A percentile compares a stretch with the other conserved stretches of the same genome.
These are phyloP conservation scores for Rhamnusium bicolor DNA, from an alignment of 2,888 invertebrate species.

Conservation along the genomic window DNA sequence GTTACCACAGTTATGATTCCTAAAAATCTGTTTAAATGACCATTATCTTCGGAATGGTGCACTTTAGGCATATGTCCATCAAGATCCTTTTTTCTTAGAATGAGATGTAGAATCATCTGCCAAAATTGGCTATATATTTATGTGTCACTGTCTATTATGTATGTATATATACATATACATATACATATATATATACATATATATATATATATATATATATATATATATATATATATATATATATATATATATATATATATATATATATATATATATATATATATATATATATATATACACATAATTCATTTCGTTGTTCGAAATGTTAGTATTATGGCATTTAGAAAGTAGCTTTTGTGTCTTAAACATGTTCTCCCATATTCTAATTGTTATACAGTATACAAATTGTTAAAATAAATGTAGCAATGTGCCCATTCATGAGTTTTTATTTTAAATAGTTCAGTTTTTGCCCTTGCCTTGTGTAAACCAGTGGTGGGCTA, in stretches of 20 bases:
- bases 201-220: constrained; percentile 52
- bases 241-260: constrained; percentile 52
- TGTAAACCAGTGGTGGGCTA: too few species aligned
- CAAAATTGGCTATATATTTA: not conserved
- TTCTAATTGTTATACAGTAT: constrained; percentile 70
- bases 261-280: constrained; percentile 55
- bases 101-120: not conserved
- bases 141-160: not conserved
- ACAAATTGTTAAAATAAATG: constrained; percentile 71
- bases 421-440: constrained; percentile 67
- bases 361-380: constrained; percentile 70
- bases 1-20: too few species aligned
- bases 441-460: constrained; percentile 4
- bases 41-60: not conserved
- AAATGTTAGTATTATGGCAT: constrained; percentile 64
- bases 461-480: too few species aligned
- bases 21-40: too few species aligned
- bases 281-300: constrained; percentile 37
- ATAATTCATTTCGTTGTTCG: constrained; percentile 48
- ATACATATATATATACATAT: constrained; percentile 52
- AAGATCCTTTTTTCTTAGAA: not conserved
- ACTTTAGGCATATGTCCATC: not conserved
- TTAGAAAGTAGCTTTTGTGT: constrained; percentile 68
- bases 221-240: constrained; percentile 49
- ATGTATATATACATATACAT: constrained; percentile 50